Evolutionary conservation across 2,113 vertebrate species (phyloP), one percentile per base, ranked within the genome.

Genomic region (Crotalus horridus): DNA sequence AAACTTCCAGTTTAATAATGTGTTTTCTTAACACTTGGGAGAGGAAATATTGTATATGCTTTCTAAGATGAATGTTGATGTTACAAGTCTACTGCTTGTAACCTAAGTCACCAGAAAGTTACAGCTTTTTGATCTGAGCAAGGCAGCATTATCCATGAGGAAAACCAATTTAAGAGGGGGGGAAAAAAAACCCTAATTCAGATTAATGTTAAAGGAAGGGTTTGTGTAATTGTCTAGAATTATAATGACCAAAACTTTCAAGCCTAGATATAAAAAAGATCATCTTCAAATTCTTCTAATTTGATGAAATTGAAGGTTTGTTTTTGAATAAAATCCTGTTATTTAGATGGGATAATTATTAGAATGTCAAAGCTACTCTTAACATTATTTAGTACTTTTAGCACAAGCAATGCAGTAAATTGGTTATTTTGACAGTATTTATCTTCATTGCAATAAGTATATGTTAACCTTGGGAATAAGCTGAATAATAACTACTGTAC

Each of bases 41-140:
- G n/a, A 93, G 94, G 51, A 94, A 95, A 86, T 53, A 93, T 96
- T 86, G 89, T 93, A 93, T 92, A 93, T 87, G 64, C 85, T 95
- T 59, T 85, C 55, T 91, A 93, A 94, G 56, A 93, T 86, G 54
- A 61, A 93, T 89, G 69, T 90, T 53, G 23, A 51, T 94, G 21
- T 23, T 51, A 51, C 48, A 51, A 10, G 13, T 29, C 81, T 33
- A 64, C 3, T 6, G n/a, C 51, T 93, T 87, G 81, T 48, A 64
- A 20, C 2, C 93, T 64, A 95, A 95, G 92, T 89, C 92, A 94
- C 53, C 88, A 88, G 51, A 92, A 64, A 85, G 43, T 48, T 87
- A 93, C 92, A 48, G 69, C 33, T 93, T 95, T 69, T 74, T 95
- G 26, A 53, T 85, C 89, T 43, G 92, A 93, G 59, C 90, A 23